These are phyloP conservation scores for Hesperophylax magnus DNA, from an alignment of 1,140 invertebrate species.

Conservation along the genomic window DNA sequence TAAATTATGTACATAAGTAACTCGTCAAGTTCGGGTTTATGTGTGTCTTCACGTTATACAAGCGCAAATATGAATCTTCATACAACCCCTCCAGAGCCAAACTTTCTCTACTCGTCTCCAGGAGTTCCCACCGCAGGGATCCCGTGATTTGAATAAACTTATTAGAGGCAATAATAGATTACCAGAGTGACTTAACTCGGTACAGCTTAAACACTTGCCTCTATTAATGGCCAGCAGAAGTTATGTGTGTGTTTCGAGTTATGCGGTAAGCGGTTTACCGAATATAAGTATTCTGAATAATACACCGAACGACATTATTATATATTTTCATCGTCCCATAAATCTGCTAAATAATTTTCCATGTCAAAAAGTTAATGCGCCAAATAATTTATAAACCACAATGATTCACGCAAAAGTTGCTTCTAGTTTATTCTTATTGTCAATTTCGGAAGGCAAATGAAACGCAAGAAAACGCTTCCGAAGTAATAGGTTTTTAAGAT, in stretches of 20 bases:
- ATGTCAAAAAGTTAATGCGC: too few relatives aligned
- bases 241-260: too few relatives aligned
- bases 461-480: not conserved
- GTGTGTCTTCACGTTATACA: not conserved
- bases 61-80: not conserved
- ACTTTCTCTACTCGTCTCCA: not conserved
- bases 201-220: not conserved
- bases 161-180: too few relatives aligned
- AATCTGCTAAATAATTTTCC: not conserved
- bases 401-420: too few relatives aligned
- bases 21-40: not conserved
- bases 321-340: too few relatives aligned
- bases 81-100: not conserved
- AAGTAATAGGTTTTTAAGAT: conserved; percentile 7
- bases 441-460: too few relatives aligned
- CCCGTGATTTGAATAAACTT: too few relatives aligned
- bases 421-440: too few relatives aligned
- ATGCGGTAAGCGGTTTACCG: too few relatives aligned
- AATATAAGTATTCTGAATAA: too few relatives aligned
- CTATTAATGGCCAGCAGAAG: not conserved
- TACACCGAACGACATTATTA: too few relatives aligned
- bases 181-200: not conserved
- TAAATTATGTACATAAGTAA: conserved; percentile 13
- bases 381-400: too few relatives aligned
- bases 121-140: not conserved